Evolutionary conservation across 1,140 invertebrate species (phyloP).

Genomic region (Macrocentrus cingulum): DNA sequence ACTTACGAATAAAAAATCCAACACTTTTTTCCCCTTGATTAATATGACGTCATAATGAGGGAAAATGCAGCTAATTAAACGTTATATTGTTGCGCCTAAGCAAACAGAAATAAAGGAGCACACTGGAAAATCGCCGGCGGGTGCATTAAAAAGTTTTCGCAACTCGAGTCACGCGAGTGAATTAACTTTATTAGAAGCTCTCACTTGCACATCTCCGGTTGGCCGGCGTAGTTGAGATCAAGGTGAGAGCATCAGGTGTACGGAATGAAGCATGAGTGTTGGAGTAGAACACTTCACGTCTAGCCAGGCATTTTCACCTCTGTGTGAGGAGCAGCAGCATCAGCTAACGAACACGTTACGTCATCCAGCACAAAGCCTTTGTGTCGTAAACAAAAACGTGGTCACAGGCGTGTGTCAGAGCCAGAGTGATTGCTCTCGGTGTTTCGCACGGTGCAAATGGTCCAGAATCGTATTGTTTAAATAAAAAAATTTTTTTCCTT

Average conservation of each 20-base stretch:
- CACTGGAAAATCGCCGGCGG: background rate
- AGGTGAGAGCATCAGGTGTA: background rate
- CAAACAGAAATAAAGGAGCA: too few relatives aligned
- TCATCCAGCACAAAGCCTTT: background rate
- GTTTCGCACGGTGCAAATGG: background rate
- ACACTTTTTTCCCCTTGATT: too few relatives aligned
- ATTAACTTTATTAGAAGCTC: conserved; percentile 1
- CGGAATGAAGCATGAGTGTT: background rate
- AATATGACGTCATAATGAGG: too few relatives aligned
- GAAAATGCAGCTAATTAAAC: too few relatives aligned
- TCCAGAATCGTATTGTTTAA: background rate
- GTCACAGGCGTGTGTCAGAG: background rate
- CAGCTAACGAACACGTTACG: background rate
- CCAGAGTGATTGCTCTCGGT: background rate
- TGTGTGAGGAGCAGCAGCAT: background rate
- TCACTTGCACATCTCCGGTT: background rate
- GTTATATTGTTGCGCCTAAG: too few relatives aligned
- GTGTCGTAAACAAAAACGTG: background rate
- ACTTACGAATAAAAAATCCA: too few relatives aligned
- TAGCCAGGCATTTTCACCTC: background rate
- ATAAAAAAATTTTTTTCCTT: background rate
- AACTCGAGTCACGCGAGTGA: background rate
- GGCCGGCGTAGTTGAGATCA: background rate
- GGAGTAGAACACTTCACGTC: background rate
- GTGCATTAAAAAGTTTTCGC: background rate